phyloP scores from a whole-genome alignment of 2,888 invertebrate genomes.

The Magallana nippona region DNA sequence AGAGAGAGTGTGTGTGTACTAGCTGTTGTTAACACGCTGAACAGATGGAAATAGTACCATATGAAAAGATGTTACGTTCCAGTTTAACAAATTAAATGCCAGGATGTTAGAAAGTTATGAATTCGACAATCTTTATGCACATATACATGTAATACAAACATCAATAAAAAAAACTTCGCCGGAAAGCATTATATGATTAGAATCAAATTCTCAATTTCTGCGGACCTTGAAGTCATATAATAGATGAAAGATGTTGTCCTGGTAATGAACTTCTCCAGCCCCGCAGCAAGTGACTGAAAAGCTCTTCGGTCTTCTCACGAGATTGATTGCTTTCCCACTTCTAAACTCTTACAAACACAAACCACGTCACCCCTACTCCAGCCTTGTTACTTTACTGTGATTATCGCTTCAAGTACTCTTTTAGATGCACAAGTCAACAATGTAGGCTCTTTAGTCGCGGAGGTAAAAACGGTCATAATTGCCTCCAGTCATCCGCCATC shows the following conservation, averaged over 20 bases:
- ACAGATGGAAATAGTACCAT: too few species aligned
- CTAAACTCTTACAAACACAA: conserved; percentile 40
- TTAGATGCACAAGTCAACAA: conserved; percentile 41
- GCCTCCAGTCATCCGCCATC: conserved; percentile 41
- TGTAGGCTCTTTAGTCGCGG: conserved; percentile 42
- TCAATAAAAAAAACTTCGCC: neutral
- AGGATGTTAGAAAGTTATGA: too few species aligned
- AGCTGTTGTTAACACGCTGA: too few species aligned
- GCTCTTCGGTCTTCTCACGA: conserved; percentile 30
- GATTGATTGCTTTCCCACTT: conserved; percentile 42
- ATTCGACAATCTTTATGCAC: too few species aligned
- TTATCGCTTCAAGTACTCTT: conserved; percentile 41
- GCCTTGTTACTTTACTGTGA: conserved; percentile 39
- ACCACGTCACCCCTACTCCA: conserved; percentile 41
- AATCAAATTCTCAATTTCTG: conserved; percentile 4
- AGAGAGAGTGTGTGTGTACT: too few species aligned
- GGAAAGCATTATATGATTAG: neutral
- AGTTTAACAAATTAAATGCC: too few species aligned
- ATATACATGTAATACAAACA: neutral
- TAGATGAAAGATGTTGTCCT: conserved; percentile 39
- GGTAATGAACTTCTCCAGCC: conserved; percentile 37
- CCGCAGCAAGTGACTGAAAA: conserved; percentile 34
- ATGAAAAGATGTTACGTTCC: too few species aligned
- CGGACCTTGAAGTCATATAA: conserved; percentile 34
- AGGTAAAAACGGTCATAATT: conserved; percentile 45